Evolutionary conservation across 2,113 vertebrate species (phyloP), one percentile per base, ranked within the genome.

Genomic region (Chaetops frenatus): DNA sequence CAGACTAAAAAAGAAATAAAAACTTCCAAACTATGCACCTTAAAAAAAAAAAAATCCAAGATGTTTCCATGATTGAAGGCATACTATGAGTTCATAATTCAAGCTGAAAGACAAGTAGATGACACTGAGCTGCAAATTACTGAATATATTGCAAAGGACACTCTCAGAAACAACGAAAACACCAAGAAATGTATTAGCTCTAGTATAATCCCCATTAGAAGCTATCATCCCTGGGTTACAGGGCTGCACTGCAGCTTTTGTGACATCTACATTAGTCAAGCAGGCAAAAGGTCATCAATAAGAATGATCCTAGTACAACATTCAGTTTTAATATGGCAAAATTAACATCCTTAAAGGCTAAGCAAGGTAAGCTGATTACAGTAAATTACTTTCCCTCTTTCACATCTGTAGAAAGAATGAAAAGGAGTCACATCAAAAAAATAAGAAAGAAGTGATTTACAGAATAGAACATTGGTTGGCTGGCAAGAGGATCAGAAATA

Each of bases 321-420:
- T 74, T 86, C 72, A 71, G 42, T 86, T 87, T 88, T 64, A 83
- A 76, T 81, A 71, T 18, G 61, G 28, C 76, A 93, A 96, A 92
- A 95, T 92, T 88, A 96, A 72, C 76, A 79, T 70, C 58, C 72
- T 77, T 77, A 74, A 90, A 95, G 71, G 71, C 76, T 88, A 83
- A 84, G 56, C 16, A 92, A 86, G 80, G 86, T 78, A 92, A 88
- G 42, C 45, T 81, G 76, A 81, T 94, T 86, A 90, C n/a, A 72
- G 36, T 60, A 81, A 93, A 86, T 50, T n/a, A 74, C 27, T 84
- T 94, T 93, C 57, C 20, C 11, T 90, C 56, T 71, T 81, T 12
- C 31, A 62, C 31, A 22, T 51, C 71, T 65, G 42, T 56, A 86
- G 72, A 88, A n/a, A 74, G 56, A 88, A 74, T 4, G 35, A 64